Percentiles rank a stretch among this genome's conserved stretches.
These are phyloP conservation scores for Anthophora plumipes DNA, from an alignment of 2,888 invertebrate species.

Conservation along the genomic window DNA sequence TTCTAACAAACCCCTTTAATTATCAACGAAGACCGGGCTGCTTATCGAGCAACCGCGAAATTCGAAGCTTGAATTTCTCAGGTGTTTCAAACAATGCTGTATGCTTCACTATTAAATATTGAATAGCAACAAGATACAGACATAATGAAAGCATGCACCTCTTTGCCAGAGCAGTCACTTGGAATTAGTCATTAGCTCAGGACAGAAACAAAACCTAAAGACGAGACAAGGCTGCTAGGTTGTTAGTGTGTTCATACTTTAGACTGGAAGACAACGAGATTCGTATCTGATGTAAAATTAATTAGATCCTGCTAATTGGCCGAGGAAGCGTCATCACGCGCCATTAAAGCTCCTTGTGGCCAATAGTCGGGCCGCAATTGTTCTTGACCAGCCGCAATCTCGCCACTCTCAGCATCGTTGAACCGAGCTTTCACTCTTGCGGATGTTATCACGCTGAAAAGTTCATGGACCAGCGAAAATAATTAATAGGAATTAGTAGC, in stretches of 20 bases:
- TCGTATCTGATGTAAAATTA: conserved; percentile 46
- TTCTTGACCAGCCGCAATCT: conserved; percentile 44
- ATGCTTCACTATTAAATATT: conserved; percentile 19
- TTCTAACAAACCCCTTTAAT: not conserved
- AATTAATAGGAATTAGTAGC: conserved; percentile 47
- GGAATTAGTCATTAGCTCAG: conserved; percentile 34
- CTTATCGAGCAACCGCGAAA: not conserved
- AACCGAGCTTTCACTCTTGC: not conserved
- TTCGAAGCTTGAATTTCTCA: conserved; percentile 19
- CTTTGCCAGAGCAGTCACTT: not conserved
- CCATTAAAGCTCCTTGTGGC: conserved; percentile 68
- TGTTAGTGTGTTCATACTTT: conserved; percentile 6
- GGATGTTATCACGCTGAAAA: conserved; percentile 9
- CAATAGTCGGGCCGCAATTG: conserved; percentile 61
- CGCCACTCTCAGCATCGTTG: not conserved
- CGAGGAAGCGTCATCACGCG: conserved; percentile 29
- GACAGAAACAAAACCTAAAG: conserved; percentile 6
- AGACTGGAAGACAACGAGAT: not conserved
- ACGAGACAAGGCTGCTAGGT: not conserved
- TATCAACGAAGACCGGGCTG: conserved; percentile 15
- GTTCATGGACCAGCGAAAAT: conserved; percentile 23
- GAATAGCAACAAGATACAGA: conserved; percentile 27
- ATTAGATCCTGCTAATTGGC: conserved; percentile 55
- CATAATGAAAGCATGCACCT: conserved; percentile 20
- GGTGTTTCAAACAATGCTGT: conserved; percentile 11